phyloP scores from a whole-genome alignment of 2,888 invertebrate genomes.

The Oligia strigilis region DNA sequence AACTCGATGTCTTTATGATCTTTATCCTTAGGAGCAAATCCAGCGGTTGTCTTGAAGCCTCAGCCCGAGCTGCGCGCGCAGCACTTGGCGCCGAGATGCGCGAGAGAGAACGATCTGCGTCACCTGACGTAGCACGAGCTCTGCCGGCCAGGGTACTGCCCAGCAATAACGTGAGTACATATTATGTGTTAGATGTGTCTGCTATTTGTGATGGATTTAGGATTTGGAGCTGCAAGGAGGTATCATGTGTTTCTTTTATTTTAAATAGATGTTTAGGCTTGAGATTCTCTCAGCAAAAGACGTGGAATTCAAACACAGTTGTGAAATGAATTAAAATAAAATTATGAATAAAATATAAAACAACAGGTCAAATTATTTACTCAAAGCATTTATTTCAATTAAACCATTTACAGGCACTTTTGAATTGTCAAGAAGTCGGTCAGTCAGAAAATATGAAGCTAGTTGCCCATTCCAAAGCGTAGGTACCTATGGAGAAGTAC shows the following conservation, averaged over 20 bases:
- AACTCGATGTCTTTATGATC: neutral
- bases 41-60: constrained; percentile 84
- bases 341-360: neutral
- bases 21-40: constrained; percentile 84
- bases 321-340: too few species aligned
- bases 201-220: neutral
- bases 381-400: too few species aligned
- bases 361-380: neutral
- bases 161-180: constrained; percentile 73
- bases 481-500: too few species aligned
- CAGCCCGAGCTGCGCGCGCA: constrained; percentile 82
- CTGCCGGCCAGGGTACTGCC: constrained; percentile 84
- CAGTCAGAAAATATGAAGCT: too few species aligned
- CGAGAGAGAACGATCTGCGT: constrained; percentile 85
- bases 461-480: too few species aligned
- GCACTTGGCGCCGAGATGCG: constrained; percentile 84
- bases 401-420: too few species aligned
- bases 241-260: neutral
- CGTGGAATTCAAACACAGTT: neutral
- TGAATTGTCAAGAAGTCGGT: too few species aligned
- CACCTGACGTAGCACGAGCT: constrained; percentile 82
- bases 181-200: neutral
- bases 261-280: neutral
- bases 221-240: neutral
- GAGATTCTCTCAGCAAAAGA: neutral